Evolutionary conservation across 2,797 vertebrate genomes (phyloP), one percentile per base, ranked within the genome.

Genomic region (Chelmon rostratus): DNA sequence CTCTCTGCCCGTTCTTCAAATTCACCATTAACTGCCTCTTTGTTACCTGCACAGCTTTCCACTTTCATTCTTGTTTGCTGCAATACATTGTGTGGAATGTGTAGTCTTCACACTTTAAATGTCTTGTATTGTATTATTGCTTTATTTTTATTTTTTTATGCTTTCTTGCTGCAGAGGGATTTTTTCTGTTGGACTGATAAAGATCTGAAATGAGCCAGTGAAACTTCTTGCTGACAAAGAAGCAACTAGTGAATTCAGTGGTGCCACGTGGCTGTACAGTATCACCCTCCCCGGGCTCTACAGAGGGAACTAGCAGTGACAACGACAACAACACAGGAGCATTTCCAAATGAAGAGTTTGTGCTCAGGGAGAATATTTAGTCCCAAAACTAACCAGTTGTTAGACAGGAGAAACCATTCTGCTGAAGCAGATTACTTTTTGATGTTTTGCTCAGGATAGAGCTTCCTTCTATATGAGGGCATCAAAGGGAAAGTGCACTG

Each of bases 401-500:
- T 33, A 47, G 19, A 35, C 15, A 38, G 47, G 40, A 23, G 50
- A 46, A 37, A 57, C 21, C 23, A 7, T 38, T 13, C 38, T 53
- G 66, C 46, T 13, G 15, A 44, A 23, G 37, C n/a, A 11, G 21
- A 53, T 15, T 11, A 25, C 8, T 10, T 50, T 61, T n/a, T 40
- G n/a, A 52, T 64, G 21, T 35, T 58, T 68, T 25, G 5, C 13
- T 42, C 21, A 23, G 46, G 25, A 46, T 46, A 2, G 18, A 53
- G 28, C 28, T 73, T 74, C 49, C 18, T 16, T 57, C 40, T 25
- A 12, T 40, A 0, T 33, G 54, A 66, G n/a, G 65, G 19, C 54
- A 68, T 57, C 28, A 61, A 47, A 75, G 25, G 68, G n/a, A 63
- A 67, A 23, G 56, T 50, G 42, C 23, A 69, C 7, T 67, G 58